Evolutionary conservation across 2,888 invertebrate species (phyloP), one percentile per base, ranked within the genome.

Genomic region (Heteropelma amictum): DNA sequence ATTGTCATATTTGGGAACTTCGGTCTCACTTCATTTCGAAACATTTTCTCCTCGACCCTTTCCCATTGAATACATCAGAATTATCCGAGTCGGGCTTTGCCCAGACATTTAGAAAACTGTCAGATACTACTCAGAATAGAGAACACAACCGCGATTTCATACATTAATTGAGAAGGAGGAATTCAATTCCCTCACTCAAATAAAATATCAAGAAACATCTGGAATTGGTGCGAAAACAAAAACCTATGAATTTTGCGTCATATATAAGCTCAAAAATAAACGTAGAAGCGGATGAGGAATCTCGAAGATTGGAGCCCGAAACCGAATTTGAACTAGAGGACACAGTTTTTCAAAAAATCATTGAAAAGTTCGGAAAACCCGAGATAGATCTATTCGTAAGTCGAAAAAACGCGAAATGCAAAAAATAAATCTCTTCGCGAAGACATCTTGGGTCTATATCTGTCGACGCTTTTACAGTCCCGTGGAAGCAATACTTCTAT

Each of bases 161-260:
- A 67, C 12, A 45, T 73, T 1, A 73, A 65, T 30, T 51, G 47
- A 17, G 56, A 47, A 49, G 72, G 72, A 4, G 65, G 72, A 12
- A 60, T 35, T 53, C 38, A 77, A 56, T 82, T 69, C 70, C 61
- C 45, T 0, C 42, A 80, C 5, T 53, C 82, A 23, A 77, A 77
- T 51, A 51, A 53, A 10, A 42, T 84, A 33, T 51, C 74, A 1
- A 28, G 53, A 60, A 38, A 77, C 79, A 77, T 84, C 79, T 8
- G 76, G 73, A 58, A 78, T 30, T 79, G 76, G 8, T 75, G 81
- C 17, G 47, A 64, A 42, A 19, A 49, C 47, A 67, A 69, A 35
- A 54, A 53, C 19, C 56, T 77, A 10, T 79, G 80, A 28, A 51
- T 64, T 21, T 26, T 8, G 63, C 63, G 19, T 38, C 61, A 33